Percentiles rank a stretch among this genome's conserved stretches.
These are phyloP conservation scores for Epistrophella euchroma DNA, from an alignment of 2,888 invertebrate species.

Conservation along the genomic window DNA sequence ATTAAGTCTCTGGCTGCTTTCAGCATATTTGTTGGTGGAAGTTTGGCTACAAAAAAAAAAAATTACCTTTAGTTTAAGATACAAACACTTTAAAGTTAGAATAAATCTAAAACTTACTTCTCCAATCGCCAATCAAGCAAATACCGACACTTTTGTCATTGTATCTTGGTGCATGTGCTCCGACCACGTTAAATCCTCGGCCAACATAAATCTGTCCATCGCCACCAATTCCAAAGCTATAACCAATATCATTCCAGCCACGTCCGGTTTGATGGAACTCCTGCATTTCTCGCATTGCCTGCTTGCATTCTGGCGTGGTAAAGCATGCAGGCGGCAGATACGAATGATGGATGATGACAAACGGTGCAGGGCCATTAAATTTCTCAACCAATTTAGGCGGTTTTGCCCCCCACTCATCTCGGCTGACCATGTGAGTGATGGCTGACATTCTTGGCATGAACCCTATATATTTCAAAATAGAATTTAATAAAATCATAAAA, in stretches of 20 bases:
- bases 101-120: constrained; percentile 84
- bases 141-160: constrained; percentile 89
- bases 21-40: constrained; percentile 87
- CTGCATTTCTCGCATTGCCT: constrained; percentile 88
- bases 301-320: constrained; percentile 85
- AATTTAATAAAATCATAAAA: constrained; percentile 13
- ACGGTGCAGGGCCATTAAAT: constrained; percentile 86
- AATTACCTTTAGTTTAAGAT: not conserved
- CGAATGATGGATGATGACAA: constrained; percentile 90
- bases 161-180: constrained; percentile 89
- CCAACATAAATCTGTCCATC: constrained; percentile 90
- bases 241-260: constrained; percentile 89
- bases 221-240: constrained; percentile 89
- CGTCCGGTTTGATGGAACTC: constrained; percentile 86
- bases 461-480: constrained; percentile 76
- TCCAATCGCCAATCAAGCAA: constrained; percentile 90
- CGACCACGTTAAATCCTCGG: constrained; percentile 88
- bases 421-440: constrained; percentile 80
- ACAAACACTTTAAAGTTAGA: not conserved
- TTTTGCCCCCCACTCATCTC: constrained; percentile 87
- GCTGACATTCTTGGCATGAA: constrained; percentile 79
- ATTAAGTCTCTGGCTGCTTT: constrained; percentile 86
- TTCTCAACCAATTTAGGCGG: constrained; percentile 84
- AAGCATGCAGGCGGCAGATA: constrained; percentile 87
- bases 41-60: constrained; percentile 83